Percentiles rank a stretch among this genome's conserved stretches.
Evolutionary conservation across 1,140 invertebrate genomes (phyloP).

Genomic region (Drosophila seguyi): DNA sequence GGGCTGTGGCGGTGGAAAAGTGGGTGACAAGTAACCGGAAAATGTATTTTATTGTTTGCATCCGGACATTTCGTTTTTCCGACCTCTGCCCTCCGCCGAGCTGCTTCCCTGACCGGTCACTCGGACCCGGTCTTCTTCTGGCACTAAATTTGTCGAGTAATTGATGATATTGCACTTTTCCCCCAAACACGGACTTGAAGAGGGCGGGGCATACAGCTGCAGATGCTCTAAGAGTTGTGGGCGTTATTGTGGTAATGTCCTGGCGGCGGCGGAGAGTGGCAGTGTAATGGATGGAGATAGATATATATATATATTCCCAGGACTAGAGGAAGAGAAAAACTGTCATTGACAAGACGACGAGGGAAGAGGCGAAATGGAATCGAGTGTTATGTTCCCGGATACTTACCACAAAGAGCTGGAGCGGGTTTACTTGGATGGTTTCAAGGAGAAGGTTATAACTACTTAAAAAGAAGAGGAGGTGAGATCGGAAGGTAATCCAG

Average conservation of each 20-base stretch:
- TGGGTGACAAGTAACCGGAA: constrained; percentile 83
- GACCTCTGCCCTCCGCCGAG: constrained; percentile 36
- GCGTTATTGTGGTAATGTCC: constrained; percentile 56
- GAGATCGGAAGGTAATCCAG: not conserved
- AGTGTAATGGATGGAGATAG: constrained; percentile 42
- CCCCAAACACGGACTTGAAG: constrained; percentile 6
- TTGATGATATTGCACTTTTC: constrained; percentile 81
- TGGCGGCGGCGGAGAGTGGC: constrained; percentile 22
- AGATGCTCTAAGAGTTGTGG: constrained; percentile 42
- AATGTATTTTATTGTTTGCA: constrained; percentile 84
- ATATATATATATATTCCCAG: constrained; percentile 3
- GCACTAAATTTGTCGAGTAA: constrained; percentile 79
- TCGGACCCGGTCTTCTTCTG: constrained; percentile 13
- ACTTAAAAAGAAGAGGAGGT: not conserved
- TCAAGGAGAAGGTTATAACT: not conserved
- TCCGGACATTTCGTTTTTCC: constrained; percentile 76
- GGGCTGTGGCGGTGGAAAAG: constrained; percentile 54
- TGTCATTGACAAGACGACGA: constrained; percentile 11
- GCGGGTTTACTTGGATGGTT: not conserved
- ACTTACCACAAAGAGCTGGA: not conserved
- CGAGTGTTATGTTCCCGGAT: not conserved
- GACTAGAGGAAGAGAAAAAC: constrained; percentile 10
- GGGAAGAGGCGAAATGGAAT: not conserved
- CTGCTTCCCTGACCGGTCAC: constrained; percentile 4
- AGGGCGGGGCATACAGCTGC: constrained; percentile 19